A percentile compares a stretch with the other conserved stretches of the same genome.
Evolutionary conservation across 2,797 vertebrate species (phyloP).

Genomic region (Gadopsis marmoratus): DNA sequence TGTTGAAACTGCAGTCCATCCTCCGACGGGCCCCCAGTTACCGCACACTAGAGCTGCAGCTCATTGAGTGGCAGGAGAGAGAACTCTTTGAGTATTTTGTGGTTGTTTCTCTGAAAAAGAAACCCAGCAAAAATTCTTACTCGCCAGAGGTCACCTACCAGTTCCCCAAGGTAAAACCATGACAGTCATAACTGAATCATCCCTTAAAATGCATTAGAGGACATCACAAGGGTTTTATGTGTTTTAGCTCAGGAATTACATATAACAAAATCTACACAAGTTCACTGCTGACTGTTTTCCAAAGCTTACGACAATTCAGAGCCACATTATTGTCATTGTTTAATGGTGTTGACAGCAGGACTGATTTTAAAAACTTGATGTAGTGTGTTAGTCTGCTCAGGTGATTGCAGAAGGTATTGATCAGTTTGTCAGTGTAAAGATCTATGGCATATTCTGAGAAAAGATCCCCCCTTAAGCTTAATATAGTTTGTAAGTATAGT

Average conservation of each 20-base stretch:
- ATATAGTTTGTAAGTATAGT: neutral
- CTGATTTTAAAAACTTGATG: neutral
- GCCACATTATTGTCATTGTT: neutral
- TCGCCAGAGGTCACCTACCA: conserved; percentile 97
- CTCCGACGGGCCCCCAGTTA: conserved; percentile 96
- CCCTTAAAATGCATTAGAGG: neutral
- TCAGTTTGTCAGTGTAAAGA: neutral
- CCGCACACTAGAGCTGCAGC: conserved; percentile 96
- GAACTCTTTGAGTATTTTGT: conserved; percentile 99
- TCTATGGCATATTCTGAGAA: neutral
- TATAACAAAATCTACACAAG: conserved; percentile 7
- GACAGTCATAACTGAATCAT: neutral
- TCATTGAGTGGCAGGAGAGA: conserved; percentile 98
- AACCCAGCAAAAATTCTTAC: conserved; percentile 95
- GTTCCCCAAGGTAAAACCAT: conserved; percentile 96
- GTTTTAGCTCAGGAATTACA: conserved; percentile 16
- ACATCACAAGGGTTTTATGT: neutral
- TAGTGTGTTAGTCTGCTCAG: neutral
- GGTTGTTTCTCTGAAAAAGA: conserved; percentile 98
- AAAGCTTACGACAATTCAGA: neutral
- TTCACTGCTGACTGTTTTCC: conserved; percentile 5
- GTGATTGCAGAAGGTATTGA: neutral
- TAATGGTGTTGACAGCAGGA: neutral
- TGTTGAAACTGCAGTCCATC: conserved; percentile 96
- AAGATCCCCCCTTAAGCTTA: neutral